Conservation (phyloP, 2,888 invertebrate species). For the Agrochola circellaris region DNA sequence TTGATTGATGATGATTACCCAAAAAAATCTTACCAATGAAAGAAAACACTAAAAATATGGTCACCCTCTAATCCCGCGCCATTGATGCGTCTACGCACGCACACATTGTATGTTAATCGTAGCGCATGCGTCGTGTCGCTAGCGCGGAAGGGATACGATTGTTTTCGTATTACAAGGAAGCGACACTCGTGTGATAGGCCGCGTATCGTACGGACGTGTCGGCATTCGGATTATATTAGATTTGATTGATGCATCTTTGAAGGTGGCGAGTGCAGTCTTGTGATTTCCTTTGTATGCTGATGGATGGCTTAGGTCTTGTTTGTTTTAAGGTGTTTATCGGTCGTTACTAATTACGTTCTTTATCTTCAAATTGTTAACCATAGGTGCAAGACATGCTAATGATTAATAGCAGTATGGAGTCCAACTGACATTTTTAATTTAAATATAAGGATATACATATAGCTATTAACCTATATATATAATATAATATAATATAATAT, state of each 20-base stretch:
- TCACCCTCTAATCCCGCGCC: conserved; percentile 63
- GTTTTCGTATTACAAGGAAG: conserved; percentile 71
- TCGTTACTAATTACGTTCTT: neutral
- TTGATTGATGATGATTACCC: neutral
- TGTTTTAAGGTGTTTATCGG: neutral
- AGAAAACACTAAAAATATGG: conserved; percentile 34
- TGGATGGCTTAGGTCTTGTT: neutral
- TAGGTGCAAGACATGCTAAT: neutral
- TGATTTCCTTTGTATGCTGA: conserved; percentile 14
- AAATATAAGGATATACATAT: too few relatives aligned
- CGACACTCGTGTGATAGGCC: conserved; percentile 61
- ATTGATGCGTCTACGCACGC: conserved; percentile 83
- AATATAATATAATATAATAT: too few relatives aligned
- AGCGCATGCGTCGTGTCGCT: conserved; percentile 71
- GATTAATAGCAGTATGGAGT: neutral
- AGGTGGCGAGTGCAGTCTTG: conserved; percentile 17
- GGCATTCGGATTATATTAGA: conserved; percentile 51
- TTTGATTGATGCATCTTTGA: conserved; percentile 51
- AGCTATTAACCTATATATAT: too few relatives aligned
- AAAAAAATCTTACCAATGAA: neutral
- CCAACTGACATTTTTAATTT: too few relatives aligned
- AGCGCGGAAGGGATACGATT: conserved; percentile 72
- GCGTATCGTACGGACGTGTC: conserved; percentile 52
- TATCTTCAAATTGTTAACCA: neutral
- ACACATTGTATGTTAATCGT: conserved; percentile 88